Conservation (phyloP, 2,888 invertebrate genomes). For the Cotesia congregata region DNA sequence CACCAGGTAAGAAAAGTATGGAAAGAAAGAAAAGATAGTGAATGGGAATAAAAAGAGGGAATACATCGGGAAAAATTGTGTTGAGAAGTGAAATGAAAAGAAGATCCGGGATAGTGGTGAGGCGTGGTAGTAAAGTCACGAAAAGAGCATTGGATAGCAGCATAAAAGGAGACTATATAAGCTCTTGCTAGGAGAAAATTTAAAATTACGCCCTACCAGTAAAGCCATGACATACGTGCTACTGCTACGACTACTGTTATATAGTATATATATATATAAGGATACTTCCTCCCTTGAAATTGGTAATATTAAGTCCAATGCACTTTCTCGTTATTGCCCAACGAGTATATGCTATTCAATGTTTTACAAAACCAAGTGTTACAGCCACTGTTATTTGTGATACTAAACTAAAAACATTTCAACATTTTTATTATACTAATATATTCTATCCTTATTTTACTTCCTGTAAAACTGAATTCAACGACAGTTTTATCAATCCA, state of each 20-base stretch:
- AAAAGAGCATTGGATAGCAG: slow-evolving; percentile 18
- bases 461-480: no score
- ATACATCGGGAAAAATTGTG: slow-evolving; percentile 6
- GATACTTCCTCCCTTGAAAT: background rate
- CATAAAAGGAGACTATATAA: slow-evolving; percentile 6
- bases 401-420: background rate
- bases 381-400: slow-evolving; percentile 2
- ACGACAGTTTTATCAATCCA: no score
- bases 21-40: background rate
- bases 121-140: slow-evolving; percentile 17
- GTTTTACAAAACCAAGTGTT: slow-evolving; percentile 9
- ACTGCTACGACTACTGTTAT: background rate
- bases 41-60: background rate
- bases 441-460: background rate
- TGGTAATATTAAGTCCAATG: slow-evolving; percentile 23
- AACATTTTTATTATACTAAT: background rate
- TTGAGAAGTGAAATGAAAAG: slow-evolving; percentile 12
- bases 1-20: background rate
- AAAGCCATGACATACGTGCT: slow-evolving; percentile 26
- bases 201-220: slow-evolving; percentile 9
- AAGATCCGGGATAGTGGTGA: slow-evolving; percentile 6
- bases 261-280: no score
- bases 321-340: slow-evolving; percentile 31
- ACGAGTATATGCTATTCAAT: slow-evolving; percentile 22
- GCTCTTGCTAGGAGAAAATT: slow-evolving; percentile 20